phyloP scores from a whole-genome alignment of 2,797 vertebrate species.

The Lemur catta region DNA sequence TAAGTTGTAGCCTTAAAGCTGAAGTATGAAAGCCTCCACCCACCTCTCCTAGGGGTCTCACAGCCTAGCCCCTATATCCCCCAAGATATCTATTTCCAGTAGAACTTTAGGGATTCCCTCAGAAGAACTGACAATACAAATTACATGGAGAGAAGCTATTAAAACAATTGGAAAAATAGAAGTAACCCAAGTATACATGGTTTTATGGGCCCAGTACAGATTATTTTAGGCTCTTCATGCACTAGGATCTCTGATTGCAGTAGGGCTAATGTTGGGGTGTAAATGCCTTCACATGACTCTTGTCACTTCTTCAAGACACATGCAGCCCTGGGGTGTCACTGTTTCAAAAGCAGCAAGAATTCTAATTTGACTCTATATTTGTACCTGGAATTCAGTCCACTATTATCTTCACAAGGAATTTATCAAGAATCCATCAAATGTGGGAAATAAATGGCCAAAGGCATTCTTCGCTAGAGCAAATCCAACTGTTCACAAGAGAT shows the following conservation, averaged over 20 bases:
- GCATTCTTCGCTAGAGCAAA: background rate
- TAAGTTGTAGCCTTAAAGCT: background rate
- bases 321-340: background rate
- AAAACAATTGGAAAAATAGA: background rate
- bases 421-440: background rate
- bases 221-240: background rate
- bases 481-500: background rate
- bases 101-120: background rate
- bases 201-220: background rate
- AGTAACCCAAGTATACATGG: background rate
- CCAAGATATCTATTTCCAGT: background rate
- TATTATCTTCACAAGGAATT: background rate
- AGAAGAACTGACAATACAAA: background rate
- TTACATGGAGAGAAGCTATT: background rate
- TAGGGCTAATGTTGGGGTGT: background rate
- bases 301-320: background rate
- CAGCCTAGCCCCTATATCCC: background rate
- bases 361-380: background rate
- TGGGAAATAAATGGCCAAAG: background rate
- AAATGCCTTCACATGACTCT: background rate
- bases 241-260: background rate
- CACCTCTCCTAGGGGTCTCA: background rate
- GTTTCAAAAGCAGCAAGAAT: background rate
- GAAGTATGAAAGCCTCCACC: background rate
- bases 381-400: background rate